Base-by-base conservation (phyloP, 2,888 invertebrate genomes). In the Halocaridina rubra region DNA sequence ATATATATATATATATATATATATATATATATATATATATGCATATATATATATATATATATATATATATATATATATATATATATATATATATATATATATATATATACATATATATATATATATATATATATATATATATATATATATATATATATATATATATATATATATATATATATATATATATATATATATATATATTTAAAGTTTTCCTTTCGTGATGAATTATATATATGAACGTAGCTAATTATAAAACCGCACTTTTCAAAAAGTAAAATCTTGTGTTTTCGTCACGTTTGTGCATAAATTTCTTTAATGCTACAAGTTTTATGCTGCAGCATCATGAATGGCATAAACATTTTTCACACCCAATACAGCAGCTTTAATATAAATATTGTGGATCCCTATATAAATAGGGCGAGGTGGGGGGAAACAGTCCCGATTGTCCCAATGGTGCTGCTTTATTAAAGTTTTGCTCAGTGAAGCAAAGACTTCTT, bases 71-170 rank as follows among this genome's bases (percentile, higher is more conserved):
- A 64, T 64, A 64, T 64, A 64, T 64, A 64, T 64, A 64, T 64
- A 64, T 64, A 64, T 64, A 64, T 64, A 64, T 64, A 64, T 64
- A 64, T 64, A 64, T 64, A 64, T 64, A 64, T 64, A 64, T 64
- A 64, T 64, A 64, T 64, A 64, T 64, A 64, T 64, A 4, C 22
- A 64, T 64, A 4, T 64, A 64, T 64, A 64, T 4, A 64, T 64
- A 64, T 64, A 64, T 64, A 64, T 64, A 64, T 64, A 64, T 64
- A 64, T 64, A 64, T 3, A 64, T 64, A 61, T 39, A 39, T 39
- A 39, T 39, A 39, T 39, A 39, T 39, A 13, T 39, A 13, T 39
- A 13, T 39, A 13, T 39, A 39, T 39, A 39, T 39, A 39, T 39
- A 39, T 39, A 39, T 39, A 39, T 39, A 39, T 39, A 39, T 39